These are phyloP conservation scores for Arnoldichthys spilopterus DNA, from an alignment of 2,797 vertebrate species.

Conservation along the genomic window DNA sequence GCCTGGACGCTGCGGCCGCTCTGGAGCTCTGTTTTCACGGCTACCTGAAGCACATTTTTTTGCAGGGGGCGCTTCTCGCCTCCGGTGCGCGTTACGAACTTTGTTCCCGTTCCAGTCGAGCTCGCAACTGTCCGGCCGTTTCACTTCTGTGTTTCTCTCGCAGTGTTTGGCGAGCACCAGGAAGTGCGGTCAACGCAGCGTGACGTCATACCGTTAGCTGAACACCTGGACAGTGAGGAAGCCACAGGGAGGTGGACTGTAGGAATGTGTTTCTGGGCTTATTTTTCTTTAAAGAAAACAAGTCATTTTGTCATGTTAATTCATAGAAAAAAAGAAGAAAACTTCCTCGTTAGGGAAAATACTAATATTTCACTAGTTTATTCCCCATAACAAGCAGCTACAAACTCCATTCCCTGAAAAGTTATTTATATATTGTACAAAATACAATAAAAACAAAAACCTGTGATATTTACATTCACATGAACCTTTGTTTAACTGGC, in stretches of 20 bases:
- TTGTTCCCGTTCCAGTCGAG: slow-evolving; percentile 30
- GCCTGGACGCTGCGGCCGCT: slow-evolving; percentile 25
- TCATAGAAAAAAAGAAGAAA: not conserved
- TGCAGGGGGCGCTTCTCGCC: not conserved
- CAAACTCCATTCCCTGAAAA: too few species aligned
- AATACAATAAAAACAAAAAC: too few species aligned
- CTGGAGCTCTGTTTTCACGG: slow-evolving; percentile 9
- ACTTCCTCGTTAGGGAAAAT: too few species aligned
- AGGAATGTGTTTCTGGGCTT: too few species aligned
- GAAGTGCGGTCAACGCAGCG: slow-evolving; percentile 77
- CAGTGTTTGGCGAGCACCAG: slow-evolving; percentile 77
- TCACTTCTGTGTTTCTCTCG: slow-evolving; percentile 59
- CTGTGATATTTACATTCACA: too few species aligned
- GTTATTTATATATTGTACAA: too few species aligned
- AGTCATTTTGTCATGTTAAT: not conserved
- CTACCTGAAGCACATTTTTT: slow-evolving; percentile 36
- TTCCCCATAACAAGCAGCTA: too few species aligned
- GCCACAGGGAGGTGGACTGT: not conserved
- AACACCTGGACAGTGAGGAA: slow-evolving; percentile 54
- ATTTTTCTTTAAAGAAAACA: too few species aligned
- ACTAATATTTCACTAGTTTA: too few species aligned
- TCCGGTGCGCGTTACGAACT: slow-evolving; percentile 13
- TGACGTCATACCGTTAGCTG: slow-evolving; percentile 77
- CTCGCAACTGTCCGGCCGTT: slow-evolving; percentile 35
- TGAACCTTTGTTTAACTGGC: too few species aligned